A percentile compares a stretch with the other conserved stretches of the same genome.
These are phyloP conservation scores for Varanus salvator DNA, from an alignment of 2,113 vertebrate genomes.

Conservation along the genomic window DNA sequence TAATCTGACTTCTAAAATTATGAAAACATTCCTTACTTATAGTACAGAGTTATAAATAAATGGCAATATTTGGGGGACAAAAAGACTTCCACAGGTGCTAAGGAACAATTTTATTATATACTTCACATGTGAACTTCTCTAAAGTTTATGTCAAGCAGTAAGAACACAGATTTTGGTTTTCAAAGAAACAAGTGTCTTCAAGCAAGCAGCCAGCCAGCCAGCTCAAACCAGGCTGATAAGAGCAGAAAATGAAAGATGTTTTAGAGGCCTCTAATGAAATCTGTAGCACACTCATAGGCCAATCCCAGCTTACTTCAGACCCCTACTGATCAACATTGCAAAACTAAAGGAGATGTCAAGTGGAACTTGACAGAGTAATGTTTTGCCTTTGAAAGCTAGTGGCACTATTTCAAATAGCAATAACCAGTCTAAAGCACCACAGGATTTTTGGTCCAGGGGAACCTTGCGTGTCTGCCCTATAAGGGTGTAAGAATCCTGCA, in stretches of 20 bases:
- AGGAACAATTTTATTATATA: neutral
- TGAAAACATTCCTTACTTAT: neutral
- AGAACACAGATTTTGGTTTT: neutral
- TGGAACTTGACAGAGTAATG: neutral
- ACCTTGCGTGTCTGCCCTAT: neutral
- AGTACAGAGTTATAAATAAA: neutral
- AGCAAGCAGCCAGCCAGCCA: neutral
- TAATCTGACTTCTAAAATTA: neutral
- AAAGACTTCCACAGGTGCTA: neutral
- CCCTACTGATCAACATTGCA: neutral
- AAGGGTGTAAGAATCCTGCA: neutral
- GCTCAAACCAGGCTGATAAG: neutral
- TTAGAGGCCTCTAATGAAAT: neutral
- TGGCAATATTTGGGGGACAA: neutral
- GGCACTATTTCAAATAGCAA: neutral
- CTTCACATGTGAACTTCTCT: neutral
- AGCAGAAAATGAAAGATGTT: neutral
- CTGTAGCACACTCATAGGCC: neutral
- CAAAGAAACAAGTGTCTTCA: neutral
- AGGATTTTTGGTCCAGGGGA: neutral
- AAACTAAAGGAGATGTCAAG: neutral
- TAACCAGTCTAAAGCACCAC: neutral
- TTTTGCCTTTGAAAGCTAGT: neutral
- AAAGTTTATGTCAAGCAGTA: neutral
- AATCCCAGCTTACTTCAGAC: neutral